Base-by-base conservation (phyloP, 1,140 invertebrate species). In the Triops cancriformis region DNA sequence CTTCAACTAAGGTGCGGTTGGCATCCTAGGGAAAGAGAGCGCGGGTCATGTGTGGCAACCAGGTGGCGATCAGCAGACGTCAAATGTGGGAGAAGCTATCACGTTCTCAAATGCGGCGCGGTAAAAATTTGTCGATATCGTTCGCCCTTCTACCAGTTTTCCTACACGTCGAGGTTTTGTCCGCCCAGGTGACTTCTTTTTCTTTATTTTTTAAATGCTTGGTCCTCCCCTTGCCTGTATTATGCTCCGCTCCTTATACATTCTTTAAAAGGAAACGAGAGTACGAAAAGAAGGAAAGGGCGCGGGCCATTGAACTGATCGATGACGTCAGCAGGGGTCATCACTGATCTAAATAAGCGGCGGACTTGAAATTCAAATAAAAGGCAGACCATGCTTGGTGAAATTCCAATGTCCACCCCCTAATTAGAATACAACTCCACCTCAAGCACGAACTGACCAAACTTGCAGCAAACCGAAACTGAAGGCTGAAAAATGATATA, bases 291-390 rank as follows among this genome's bases (percentile, higher is more conserved):
- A 64, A 64, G 14, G 23, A 64, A 64, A 64, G 51, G 51, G 51
- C 14, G 51, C 51, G 51, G 51, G 51, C 51, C 51, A 64, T 64
- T 64, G 51, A 64, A 64, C 51, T 64, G 51, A 64, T 64, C 51
- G 51, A 64, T 64, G 51, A 64, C 51, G 51, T 64, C 51, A 64
- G 51, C 51, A 64, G 51, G 51, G 51, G 51, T 64, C 51, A 64
- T 64, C 51, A 64, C 51, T 64, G 51, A 64, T 64, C 51, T 64
- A 64, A 64, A 64, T 64, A 64, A 64, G 51, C 51, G 14, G 51
- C n/a, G 51, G 51, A 64, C 51, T 64, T 64, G 51, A 64, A 64
- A 64, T 64, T 64, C 51, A 64, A 64, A 64, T 64, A 64, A 64
- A 64, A 64, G 51, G 51, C 14, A 64, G 51, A 23, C 51, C n/a